A percentile compares a stretch with the other conserved stretches of the same genome.
Evolutionary conservation across 2,113 vertebrate genomes (phyloP).

Genomic region (Heterochromis multidens): DNA sequence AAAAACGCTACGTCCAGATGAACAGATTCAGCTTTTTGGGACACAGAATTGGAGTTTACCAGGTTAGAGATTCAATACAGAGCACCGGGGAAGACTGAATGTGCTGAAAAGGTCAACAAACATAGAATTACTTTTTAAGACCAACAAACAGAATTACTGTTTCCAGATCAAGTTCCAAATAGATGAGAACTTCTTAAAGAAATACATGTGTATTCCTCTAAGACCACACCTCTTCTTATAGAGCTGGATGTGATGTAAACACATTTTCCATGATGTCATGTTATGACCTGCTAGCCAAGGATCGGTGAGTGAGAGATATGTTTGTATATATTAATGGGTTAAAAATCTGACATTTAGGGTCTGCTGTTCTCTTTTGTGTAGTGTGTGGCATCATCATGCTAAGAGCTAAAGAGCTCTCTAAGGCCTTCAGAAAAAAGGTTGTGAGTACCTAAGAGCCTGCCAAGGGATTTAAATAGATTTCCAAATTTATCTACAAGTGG

Average conservation of each 20-base stretch:
- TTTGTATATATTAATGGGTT: background rate
- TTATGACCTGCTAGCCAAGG: background rate
- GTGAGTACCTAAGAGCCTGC: background rate
- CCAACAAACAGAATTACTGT: no score
- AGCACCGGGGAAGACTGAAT: background rate
- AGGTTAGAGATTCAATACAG: no score
- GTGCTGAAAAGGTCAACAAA: background rate
- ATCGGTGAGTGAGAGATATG: no score
- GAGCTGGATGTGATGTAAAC: background rate
- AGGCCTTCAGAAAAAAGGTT: background rate
- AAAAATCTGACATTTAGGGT: background rate
- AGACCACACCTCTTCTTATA: background rate
- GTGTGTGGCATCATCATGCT: background rate
- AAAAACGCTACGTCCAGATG: no score
- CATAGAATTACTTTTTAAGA: background rate
- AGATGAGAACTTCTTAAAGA: background rate
- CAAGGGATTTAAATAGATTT: background rate
- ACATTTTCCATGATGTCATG: background rate
- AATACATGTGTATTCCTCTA: rapidly evolving
- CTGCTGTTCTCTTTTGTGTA: background rate
- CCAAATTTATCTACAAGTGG: background rate
- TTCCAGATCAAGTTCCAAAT: background rate
- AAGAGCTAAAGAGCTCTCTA: background rate
- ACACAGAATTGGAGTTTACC: no score
- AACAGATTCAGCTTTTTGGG: no score